Conservation (phyloP, 2,797 vertebrate species). For the Bucorvus abyssinicus region DNA sequence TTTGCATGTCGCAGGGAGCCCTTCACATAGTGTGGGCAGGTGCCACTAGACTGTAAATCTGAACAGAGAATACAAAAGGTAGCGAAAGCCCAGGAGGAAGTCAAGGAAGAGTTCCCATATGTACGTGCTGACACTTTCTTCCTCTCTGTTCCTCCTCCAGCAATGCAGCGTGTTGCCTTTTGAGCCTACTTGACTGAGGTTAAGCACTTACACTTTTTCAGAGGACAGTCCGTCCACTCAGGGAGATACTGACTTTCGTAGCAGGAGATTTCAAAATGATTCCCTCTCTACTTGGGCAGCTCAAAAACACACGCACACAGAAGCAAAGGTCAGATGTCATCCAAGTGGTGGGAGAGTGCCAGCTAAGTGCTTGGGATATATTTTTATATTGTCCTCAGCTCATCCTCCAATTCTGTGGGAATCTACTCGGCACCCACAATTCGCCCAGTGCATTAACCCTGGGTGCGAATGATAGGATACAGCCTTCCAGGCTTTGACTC, state of each 20-base stretch:
- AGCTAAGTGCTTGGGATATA: constrained; percentile 18
- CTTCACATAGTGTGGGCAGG: not conserved
- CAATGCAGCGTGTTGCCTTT: not conserved
- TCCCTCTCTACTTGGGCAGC: constrained; percentile 50
- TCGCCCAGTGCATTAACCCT: constrained; percentile 41
- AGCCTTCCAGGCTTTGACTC: constrained; percentile 32
- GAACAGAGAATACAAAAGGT: not conserved
- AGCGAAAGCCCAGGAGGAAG: not conserved
- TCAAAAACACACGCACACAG: constrained; percentile 42
- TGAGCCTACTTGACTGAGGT: constrained; percentile 42
- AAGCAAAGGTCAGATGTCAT: constrained; percentile 57
- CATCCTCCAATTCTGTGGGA: constrained; percentile 1
- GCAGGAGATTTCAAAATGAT: constrained; percentile 3
- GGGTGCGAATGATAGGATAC: constrained; percentile 31
- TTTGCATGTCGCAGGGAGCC: not conserved
- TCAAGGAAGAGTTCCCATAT: constrained; percentile 6
- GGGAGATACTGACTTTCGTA: constrained; percentile 27
- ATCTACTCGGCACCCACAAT: constrained; percentile 27
- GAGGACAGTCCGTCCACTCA: not conserved
- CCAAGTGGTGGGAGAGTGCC: constrained; percentile 38
- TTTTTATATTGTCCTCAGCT: constrained; percentile 45
- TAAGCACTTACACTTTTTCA: constrained; percentile 51
- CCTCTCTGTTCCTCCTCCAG: not conserved
- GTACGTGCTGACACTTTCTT: not conserved
- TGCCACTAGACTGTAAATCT: constrained; percentile 54